These are phyloP conservation scores for Agonum fuliginosum DNA, from an alignment of 2,888 invertebrate genomes.

Conservation along the genomic window DNA sequence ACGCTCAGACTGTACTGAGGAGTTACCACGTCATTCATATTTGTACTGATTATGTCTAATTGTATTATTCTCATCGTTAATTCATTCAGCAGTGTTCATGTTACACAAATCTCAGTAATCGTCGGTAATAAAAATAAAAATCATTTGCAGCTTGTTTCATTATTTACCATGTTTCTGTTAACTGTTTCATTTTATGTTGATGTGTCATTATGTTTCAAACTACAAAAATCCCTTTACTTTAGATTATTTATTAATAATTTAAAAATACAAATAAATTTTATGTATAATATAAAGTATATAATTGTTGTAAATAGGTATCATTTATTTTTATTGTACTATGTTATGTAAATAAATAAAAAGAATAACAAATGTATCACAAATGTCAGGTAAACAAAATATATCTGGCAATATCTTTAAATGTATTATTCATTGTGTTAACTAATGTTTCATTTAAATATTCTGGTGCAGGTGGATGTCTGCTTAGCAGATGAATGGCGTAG, in stretches of 20 bases:
- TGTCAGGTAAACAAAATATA: constrained; percentile 57
- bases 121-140: constrained; percentile 53
- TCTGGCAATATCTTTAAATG: constrained; percentile 68
- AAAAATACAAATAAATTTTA: constrained; percentile 17
- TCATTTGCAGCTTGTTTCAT: constrained; percentile 38
- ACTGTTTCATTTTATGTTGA: not conserved
- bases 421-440: constrained; percentile 63
- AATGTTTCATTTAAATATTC: constrained; percentile 62
- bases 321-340: constrained; percentile 40
- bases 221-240: constrained; percentile 7
- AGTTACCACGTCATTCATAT: constrained; percentile 55
- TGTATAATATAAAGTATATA: constrained; percentile 32
- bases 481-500: constrained; percentile 69
- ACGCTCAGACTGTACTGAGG: constrained; percentile 45
- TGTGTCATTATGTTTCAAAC: constrained; percentile 21
- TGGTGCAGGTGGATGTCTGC: constrained; percentile 67
- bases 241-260: constrained; percentile 42
- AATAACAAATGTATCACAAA: constrained; percentile 30
- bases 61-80: constrained; percentile 56
- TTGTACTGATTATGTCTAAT: constrained; percentile 58
- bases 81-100: constrained; percentile 54
- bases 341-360: constrained; percentile 24
- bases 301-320: constrained; percentile 36
- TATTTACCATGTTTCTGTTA: constrained; percentile 25
- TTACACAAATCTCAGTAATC: constrained; percentile 57